Base-by-base conservation (phyloP, 1,140 invertebrate species). In the Epicauta chinensis region DNA sequence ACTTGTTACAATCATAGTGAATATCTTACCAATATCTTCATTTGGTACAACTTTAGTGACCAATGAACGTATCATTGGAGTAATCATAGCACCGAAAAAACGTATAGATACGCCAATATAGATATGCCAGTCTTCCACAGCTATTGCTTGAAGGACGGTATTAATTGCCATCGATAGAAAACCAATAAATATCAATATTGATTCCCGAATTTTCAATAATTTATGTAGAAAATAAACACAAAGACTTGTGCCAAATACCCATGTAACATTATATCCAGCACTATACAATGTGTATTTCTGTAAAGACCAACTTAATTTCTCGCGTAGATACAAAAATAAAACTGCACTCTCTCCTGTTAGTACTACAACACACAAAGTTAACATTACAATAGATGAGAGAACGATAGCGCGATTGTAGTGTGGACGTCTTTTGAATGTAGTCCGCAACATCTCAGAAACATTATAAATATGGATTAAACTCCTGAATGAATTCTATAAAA, bases 301-400 rank as follows among this genome's bases (percentile, higher is more conserved):
- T 43, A 84, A 70, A 14, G 77, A 72, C 84, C 84, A 88, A 15
- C 78, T 73, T 13, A 88, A 75, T 63, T 80, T 79, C 29, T 81
- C 75, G 44, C 79, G 80, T 5, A 77, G 66, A 59, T 83, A 87
- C 47, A 84, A 56, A 63, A 79, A 87, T 49, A 74, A 74, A 9
- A 86, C 69, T 9, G 73, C 65, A 42, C 71, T 54, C 14, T 76
- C 61, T 9, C 79, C 81, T 53, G 80, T 74, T 1, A 77, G 59
- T 5, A 76, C 67, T 43, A 84, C 75, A 39, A 82, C 71, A 5
- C 70, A 72, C 1, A 83, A 48, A 23, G 75, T 72, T 57, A 84
- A 75, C 2, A 73, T 72, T 16, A 75, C 32, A 32, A 82, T 77
- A 23, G 81, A 73, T 13, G 80, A 67, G 63, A 83, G 77, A 11